Conservation (phyloP, 1,140 invertebrate species). For the Heliconius eleuchia region DNA sequence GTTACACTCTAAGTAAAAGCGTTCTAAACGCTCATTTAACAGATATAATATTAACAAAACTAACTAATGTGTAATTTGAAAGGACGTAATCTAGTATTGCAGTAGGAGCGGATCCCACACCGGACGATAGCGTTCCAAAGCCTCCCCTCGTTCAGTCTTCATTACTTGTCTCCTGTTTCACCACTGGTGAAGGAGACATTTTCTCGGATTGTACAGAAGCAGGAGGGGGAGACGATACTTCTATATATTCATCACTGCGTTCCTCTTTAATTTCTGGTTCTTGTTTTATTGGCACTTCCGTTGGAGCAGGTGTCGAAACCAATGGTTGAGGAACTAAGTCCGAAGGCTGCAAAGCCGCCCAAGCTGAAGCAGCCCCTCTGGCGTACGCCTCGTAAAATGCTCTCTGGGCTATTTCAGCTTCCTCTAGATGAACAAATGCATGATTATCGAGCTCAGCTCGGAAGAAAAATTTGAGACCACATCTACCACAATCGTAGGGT, state of each 20-base stretch:
- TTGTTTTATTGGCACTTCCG: slow-evolving; percentile 58
- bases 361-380: slow-evolving; percentile 67
- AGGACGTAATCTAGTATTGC: slow-evolving; percentile 81
- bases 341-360: slow-evolving; percentile 64
- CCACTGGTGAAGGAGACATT: slow-evolving; percentile 46
- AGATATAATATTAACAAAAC: slow-evolving; percentile 66
- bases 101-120: slow-evolving; percentile 63
- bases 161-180: slow-evolving; percentile 73
- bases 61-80: slow-evolving; percentile 61
- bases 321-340: slow-evolving; percentile 44
- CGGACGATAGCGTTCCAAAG: slow-evolving; percentile 67
- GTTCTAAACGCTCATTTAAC: slow-evolving; percentile 78
- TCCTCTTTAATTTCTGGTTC: slow-evolving; percentile 74
- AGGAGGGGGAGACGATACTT: slow-evolving; percentile 70
- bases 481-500: slow-evolving; percentile 92
- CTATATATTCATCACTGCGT: slow-evolving; percentile 71
- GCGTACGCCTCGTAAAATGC: slow-evolving; percentile 76
- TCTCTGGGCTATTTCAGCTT: slow-evolving; percentile 74
- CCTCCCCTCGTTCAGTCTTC: slow-evolving; percentile 51
- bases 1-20: slow-evolving; percentile 52
- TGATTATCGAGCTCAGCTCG: slow-evolving; percentile 95
- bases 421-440: slow-evolving; percentile 82
- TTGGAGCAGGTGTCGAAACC: slow-evolving; percentile 39
- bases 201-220: slow-evolving; percentile 44
- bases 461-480: slow-evolving; percentile 94